Conservation (phyloP, 2,888 invertebrate genomes). For the Rambutsinella grinnellia region DNA sequence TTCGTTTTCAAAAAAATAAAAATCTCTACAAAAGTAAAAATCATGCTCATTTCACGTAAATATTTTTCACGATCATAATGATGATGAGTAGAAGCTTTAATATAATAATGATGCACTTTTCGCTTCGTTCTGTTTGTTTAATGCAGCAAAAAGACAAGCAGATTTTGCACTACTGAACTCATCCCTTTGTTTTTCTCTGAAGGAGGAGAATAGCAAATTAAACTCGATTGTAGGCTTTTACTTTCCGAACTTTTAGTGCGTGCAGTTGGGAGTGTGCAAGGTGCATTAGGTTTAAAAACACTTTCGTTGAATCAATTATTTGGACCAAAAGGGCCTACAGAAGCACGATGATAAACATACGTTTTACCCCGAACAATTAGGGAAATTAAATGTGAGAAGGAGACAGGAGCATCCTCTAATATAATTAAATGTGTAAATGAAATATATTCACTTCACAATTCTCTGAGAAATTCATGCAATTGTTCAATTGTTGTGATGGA, state of each 20-base stretch:
- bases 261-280: too few relatives aligned
- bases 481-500: constrained; percentile 21
- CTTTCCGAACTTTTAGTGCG: too few relatives aligned
- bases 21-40: constrained; percentile 15
- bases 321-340: too few relatives aligned
- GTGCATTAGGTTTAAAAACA: too few relatives aligned
- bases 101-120: constrained; percentile 21
- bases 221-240: too few relatives aligned
- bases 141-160: too few relatives aligned
- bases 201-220: too few relatives aligned
- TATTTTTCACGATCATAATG: constrained; percentile 23
- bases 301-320: too few relatives aligned
- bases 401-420: background rate
- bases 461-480: constrained; percentile 36
- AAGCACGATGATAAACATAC: too few relatives aligned
- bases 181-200: background rate
- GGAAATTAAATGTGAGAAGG: too few relatives aligned
- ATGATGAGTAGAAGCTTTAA: constrained; percentile 18
- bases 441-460: constrained; percentile 16
- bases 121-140: constrained; percentile 46
- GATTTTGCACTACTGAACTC: too few relatives aligned
- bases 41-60: constrained; percentile 31
- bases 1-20: background rate
- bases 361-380: too few relatives aligned
- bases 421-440: constrained; percentile 19